A percentile compares a stretch with the other conserved stretches of the same genome.
These are phyloP conservation scores for Cantharis lateralis DNA, from an alignment of 2,888 invertebrate genomes.

Conservation along the genomic window DNA sequence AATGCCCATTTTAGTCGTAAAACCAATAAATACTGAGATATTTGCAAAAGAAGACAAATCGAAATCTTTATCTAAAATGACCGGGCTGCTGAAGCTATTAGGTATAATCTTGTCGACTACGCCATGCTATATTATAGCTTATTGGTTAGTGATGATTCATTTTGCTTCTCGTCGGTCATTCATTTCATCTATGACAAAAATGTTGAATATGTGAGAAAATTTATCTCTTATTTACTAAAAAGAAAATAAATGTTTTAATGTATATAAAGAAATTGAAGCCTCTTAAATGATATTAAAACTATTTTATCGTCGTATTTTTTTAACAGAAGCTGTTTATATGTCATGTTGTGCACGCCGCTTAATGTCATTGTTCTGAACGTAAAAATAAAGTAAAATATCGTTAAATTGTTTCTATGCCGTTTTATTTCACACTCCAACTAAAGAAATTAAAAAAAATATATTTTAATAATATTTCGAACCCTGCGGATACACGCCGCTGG, in stretches of 20 bases:
- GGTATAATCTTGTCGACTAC: no score
- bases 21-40: background rate
- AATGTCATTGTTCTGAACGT: constrained; percentile 35
- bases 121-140: no score
- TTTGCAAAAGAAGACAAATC: no score
- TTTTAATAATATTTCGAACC: no score
- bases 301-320: constrained; percentile 36
- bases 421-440: background rate
- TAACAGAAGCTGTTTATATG: constrained; percentile 36
- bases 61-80: background rate
- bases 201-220: constrained; percentile 26
- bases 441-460: no score
- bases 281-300: constrained; percentile 27
- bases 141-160: background rate
- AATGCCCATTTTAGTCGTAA: background rate
- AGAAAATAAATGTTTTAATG: constrained; percentile 23
- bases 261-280: constrained; percentile 23
- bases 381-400: constrained; percentile 33
- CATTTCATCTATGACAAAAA: background rate
- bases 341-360: constrained; percentile 41
- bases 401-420: constrained; percentile 29
- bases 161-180: background rate
- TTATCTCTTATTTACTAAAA: constrained; percentile 17
- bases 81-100: background rate
- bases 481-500: no score